Conservation (phyloP, 1,140 invertebrate genomes). For the Drosophila tropicalis region DNA sequence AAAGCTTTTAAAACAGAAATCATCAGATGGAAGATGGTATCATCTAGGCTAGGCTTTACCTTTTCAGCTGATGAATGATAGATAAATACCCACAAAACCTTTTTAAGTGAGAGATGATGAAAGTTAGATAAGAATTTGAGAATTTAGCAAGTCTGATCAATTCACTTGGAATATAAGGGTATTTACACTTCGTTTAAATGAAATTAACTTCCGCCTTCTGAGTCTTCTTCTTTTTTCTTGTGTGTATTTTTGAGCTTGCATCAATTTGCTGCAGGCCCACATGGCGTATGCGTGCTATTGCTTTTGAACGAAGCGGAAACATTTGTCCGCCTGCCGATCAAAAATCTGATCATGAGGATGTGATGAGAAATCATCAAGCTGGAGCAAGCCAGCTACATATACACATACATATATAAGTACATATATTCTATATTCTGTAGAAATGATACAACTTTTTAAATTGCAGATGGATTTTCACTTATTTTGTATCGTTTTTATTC, state of each 20-base stretch:
- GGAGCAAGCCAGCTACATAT: neutral
- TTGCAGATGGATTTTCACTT: constrained; percentile 42
- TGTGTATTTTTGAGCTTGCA: neutral
- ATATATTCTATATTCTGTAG: neutral
- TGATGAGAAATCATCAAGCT: neutral
- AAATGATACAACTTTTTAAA: neutral
- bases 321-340: neutral
- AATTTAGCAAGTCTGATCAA: too few relatives aligned
- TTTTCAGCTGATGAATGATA: too few relatives aligned
- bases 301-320: constrained; percentile 1
- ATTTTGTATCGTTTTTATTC: constrained; percentile 25
- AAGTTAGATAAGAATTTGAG: too few relatives aligned
- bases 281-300: constrained; percentile 3
- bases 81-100: too few relatives aligned
- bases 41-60: too few relatives aligned
- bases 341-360: neutral
- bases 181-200: neutral
- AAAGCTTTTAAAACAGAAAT: too few relatives aligned
- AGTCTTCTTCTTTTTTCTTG: neutral
- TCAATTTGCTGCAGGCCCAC: neutral
- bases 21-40: too few relatives aligned
- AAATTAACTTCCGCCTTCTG: neutral
- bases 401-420: too few relatives aligned
- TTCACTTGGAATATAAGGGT: too few relatives aligned
- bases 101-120: too few relatives aligned